phyloP scores from a whole-genome alignment of 2,888 invertebrate species.

The Stenchaetothrips biformis region DNA sequence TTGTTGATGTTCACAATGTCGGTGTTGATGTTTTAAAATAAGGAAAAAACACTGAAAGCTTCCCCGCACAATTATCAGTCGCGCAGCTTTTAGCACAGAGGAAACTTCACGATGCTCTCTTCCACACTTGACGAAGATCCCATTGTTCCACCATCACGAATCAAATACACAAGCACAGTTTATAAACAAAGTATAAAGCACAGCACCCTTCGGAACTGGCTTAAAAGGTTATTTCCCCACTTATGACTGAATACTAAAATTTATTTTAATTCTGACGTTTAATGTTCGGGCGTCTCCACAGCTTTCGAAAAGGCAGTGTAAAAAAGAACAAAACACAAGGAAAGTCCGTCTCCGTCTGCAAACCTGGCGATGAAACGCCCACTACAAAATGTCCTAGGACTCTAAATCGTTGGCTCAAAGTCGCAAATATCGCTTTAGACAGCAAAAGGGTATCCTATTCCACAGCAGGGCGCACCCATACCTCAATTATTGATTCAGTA shows the following conservation, averaged over 20 bases:
- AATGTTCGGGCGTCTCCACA: conserved; percentile 20
- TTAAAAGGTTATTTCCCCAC: conserved; percentile 25
- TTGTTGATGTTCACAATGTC: conserved; percentile 21
- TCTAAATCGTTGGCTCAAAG: neutral
- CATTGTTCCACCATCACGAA: conserved; percentile 2
- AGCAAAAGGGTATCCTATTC: neutral
- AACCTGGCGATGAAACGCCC: neutral
- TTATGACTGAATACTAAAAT: conserved; percentile 25
- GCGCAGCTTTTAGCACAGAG: conserved; percentile 8
- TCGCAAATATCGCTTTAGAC: neutral
- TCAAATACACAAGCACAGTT: neutral
- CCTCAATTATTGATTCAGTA: conserved; percentile 18
- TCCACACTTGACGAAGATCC: neutral
- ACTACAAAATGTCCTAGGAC: too few relatives aligned
- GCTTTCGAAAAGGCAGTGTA: conserved; percentile 24
- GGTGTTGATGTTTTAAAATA: conserved; percentile 15
- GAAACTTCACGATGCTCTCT: conserved; percentile 21
- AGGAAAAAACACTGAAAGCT: conserved; percentile 21
- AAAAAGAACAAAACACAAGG: conserved; percentile 21
- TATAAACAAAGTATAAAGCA: conserved; percentile 4
- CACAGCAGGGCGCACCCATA: conserved; percentile 16
- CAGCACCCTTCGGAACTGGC: conserved; percentile 10
- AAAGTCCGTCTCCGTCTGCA: conserved; percentile 22
- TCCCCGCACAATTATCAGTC: conserved; percentile 12
- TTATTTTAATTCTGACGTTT: conserved; percentile 25